Evolutionary conservation across 2,113 vertebrate species (phyloP).

Genomic region (Eolophus roseicapilla): DNA sequence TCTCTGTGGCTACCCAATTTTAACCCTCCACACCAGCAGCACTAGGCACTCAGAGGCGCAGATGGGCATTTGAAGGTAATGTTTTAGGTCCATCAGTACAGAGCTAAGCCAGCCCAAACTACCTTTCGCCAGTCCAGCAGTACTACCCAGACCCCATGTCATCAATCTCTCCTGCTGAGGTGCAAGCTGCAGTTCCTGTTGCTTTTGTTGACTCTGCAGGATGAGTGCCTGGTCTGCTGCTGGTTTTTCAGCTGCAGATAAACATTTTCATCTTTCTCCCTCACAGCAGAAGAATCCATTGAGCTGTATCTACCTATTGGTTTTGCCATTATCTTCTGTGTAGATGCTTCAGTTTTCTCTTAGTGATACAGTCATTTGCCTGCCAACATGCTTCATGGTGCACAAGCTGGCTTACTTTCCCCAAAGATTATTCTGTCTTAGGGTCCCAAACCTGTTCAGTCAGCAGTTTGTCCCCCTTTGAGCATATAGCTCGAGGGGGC

Average conservation of each 20-base stretch:
- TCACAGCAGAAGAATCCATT: background rate
- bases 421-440: background rate
- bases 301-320: background rate
- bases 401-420: background rate
- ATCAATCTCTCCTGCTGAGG: background rate
- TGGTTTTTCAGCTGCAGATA: background rate
- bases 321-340: background rate
- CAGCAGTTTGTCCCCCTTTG: background rate
- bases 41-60: background rate
- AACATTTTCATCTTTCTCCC: background rate
- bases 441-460: background rate
- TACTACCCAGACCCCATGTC: background rate
- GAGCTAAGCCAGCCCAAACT: background rate
- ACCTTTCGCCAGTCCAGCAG: background rate
- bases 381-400: background rate
- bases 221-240: background rate
- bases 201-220: conserved; percentile 29
- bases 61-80: background rate
- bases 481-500: background rate
- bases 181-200: background rate
- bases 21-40: background rate
- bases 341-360: background rate
- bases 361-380: background rate
- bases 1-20: background rate
- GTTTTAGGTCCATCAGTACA: background rate